A percentile compares a stretch with the other conserved stretches of the same genome.
These are phyloP conservation scores for Phrynosoma blainvillii DNA, from an alignment of 2,113 vertebrate genomes.

Conservation along the genomic window DNA sequence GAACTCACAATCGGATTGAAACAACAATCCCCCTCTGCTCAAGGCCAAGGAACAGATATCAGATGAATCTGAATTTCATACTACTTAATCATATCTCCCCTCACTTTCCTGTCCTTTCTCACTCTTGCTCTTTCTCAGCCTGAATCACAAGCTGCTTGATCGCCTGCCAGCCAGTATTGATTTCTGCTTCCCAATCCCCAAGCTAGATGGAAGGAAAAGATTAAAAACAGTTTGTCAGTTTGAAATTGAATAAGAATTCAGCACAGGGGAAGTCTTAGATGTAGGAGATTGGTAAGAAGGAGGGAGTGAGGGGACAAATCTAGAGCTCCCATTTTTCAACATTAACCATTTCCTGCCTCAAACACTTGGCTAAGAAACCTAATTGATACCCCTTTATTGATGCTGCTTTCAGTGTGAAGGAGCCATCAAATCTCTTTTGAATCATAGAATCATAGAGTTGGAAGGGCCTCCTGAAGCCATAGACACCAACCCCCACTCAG, in stretches of 20 bases:
- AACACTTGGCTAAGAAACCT: background rate
- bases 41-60: slow-evolving; percentile 76
- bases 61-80: slow-evolving; percentile 73
- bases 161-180: slow-evolving; percentile 97
- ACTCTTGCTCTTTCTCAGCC: slow-evolving; percentile 62
- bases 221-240: slow-evolving; percentile 99
- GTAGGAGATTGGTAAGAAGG: slow-evolving; percentile 69
- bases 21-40: slow-evolving; percentile 70
- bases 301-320: slow-evolving; percentile 63
- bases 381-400: rapidly evolving
- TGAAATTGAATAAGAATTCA: slow-evolving; percentile 97
- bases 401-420: background rate
- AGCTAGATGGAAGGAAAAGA: slow-evolving; percentile 96
- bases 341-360: slow-evolving; percentile 58
- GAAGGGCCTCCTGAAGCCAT: background rate
- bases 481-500: background rate
- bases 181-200: slow-evolving; percentile 99
- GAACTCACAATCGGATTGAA: slow-evolving; percentile 76
- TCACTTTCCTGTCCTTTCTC: background rate
- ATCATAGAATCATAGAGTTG: background rate
- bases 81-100: slow-evolving; percentile 56
- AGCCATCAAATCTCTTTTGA: background rate
- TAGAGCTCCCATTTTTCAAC: slow-evolving; percentile 19
- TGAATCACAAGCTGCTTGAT: slow-evolving; percentile 88
- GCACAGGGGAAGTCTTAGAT: slow-evolving; percentile 81